Conservation (phyloP, 2,888 invertebrate genomes). For the Meloe dianella region DNA sequence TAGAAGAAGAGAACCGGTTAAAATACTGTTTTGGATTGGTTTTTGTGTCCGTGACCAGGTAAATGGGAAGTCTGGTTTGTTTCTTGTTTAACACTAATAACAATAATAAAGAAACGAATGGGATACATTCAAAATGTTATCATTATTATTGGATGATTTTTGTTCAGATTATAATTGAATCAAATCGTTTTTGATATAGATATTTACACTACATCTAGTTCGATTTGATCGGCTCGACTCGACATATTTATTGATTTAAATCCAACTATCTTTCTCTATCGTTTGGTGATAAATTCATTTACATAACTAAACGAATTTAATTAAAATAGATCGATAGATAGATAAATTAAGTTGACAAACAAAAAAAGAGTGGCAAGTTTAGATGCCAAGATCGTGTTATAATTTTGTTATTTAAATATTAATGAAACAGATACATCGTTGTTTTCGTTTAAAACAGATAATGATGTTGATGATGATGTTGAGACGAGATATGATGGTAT, state of each 20-base stretch:
- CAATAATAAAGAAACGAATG: background rate
- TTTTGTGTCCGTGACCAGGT: slow-evolving; percentile 1
- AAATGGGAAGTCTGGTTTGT: slow-evolving; percentile 8
- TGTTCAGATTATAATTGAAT: background rate
- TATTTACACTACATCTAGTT: no score
- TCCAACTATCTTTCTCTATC: background rate
- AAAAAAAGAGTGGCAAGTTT: background rate
- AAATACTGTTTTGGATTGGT: background rate
- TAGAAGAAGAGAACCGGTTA: slow-evolving; percentile 1
- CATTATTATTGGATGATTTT: background rate
- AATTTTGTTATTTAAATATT: background rate
- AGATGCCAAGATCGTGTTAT: background rate
- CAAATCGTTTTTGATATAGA: no score
- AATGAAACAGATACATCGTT: background rate
- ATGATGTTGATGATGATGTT: background rate
- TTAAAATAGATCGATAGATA: background rate
- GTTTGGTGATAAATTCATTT: background rate
- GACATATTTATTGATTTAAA: no score
- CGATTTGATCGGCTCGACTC: no score
- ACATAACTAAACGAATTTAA: slow-evolving; percentile 4
- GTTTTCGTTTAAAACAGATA: background rate
- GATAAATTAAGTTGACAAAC: background rate
- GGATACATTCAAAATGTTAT: background rate
- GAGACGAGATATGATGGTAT: background rate
- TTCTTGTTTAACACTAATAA: background rate